Percentiles rank a stretch among this genome's conserved stretches.
These are phyloP conservation scores for Ctenopoma kingsleyae DNA, from an alignment of 2,797 vertebrate genomes.

Conservation along the genomic window DNA sequence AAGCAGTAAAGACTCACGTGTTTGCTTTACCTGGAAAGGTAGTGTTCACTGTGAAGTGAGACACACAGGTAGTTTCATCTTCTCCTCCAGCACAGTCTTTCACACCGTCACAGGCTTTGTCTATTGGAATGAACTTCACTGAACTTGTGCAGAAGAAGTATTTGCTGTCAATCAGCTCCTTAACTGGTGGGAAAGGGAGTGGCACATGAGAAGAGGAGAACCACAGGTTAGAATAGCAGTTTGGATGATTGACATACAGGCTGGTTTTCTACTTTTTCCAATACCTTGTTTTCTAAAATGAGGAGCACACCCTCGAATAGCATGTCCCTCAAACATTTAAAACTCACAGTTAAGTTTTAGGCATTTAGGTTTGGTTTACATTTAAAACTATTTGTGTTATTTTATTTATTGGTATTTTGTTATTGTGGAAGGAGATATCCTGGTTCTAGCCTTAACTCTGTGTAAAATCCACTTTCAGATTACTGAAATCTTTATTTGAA, in stretches of 20 bases:
- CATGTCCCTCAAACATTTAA: neutral
- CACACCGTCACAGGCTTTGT: constrained; percentile 85
- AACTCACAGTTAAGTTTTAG: too few relatives aligned
- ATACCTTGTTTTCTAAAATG: neutral
- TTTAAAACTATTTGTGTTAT: neutral
- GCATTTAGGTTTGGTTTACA: neutral
- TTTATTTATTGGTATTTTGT: neutral
- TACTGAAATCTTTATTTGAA: too few relatives aligned
- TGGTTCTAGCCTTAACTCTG: neutral
- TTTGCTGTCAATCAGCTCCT: constrained; percentile 86
- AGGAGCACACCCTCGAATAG: neutral
- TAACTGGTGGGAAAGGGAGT: constrained; percentile 80
- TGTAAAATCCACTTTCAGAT: neutral
- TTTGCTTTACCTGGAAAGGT: constrained; percentile 80
- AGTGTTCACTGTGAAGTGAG: constrained; percentile 60
- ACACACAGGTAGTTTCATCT: constrained; percentile 88
- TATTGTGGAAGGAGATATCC: too few relatives aligned
- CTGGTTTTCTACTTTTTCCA: neutral
- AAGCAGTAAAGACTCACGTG: neutral
- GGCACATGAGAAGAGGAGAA: neutral
- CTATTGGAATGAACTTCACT: constrained; percentile 86
- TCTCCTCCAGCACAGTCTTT: constrained; percentile 86
- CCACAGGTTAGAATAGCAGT: neutral
- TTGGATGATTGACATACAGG: neutral
- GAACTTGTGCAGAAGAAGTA: constrained; percentile 90